These are phyloP conservation scores for Murina feae DNA, from an alignment of 2,113 vertebrate species.

Conservation along the genomic window DNA sequence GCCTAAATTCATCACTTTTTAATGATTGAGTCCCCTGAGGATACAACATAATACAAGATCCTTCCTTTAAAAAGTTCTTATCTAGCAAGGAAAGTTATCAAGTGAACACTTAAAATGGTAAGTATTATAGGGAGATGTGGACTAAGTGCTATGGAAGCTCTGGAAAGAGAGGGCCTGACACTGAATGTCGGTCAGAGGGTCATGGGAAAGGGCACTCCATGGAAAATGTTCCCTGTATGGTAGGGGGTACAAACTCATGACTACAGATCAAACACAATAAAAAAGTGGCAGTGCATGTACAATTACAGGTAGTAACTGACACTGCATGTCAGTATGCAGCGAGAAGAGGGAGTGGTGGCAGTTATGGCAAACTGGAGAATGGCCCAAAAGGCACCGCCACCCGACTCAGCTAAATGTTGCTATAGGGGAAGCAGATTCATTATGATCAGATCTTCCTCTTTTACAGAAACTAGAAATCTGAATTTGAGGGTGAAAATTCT, in stretches of 20 bases:
- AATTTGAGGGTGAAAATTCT: background rate
- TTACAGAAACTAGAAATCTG: background rate
- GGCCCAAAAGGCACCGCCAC: background rate
- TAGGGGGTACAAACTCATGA: background rate
- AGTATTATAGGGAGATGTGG: background rate
- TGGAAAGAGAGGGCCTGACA: background rate
- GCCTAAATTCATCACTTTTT: background rate
- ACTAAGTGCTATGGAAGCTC: background rate
- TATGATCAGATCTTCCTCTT: conserved; percentile 26
- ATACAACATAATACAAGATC: background rate
- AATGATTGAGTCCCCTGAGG: background rate
- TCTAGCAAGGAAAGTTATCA: background rate
- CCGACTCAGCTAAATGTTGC: background rate
- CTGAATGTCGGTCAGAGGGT: background rate
- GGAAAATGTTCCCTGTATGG: background rate
- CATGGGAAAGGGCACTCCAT: background rate
- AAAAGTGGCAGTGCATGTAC: background rate
- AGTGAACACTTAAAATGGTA: background rate
- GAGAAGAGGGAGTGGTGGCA: background rate
- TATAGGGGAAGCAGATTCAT: background rate
- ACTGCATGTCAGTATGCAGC: background rate
- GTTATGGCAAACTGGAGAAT: background rate
- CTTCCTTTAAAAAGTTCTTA: background rate
- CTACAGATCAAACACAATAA: background rate
- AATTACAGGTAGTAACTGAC: background rate